Base-by-base conservation (phyloP, 2,797 vertebrate genomes). In the Brachymystax lenok region DNA sequence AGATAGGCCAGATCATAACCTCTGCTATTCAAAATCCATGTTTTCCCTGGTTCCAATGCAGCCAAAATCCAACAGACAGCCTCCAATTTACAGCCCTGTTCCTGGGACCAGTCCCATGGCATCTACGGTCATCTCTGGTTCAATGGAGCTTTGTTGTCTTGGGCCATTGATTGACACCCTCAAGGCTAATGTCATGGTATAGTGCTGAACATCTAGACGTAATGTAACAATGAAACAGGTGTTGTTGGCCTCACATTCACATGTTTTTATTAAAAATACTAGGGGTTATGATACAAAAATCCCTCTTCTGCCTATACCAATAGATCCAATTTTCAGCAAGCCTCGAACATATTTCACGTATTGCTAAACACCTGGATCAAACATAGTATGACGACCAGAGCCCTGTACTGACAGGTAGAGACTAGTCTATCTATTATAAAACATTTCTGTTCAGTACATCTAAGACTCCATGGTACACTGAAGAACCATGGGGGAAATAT, bases 1-100 rank as follows among this genome's bases (percentile, higher is more conserved):
- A 35, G 33, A 69, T 28, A 33, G 28, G 28, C 33, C 14, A 6
- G 27, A 17, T 17, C 64, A 16, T 30, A 16, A 28, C 5, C 75
- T 17, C 35, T 72, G 59, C 74, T 59, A 79, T 66, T 83, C 74
- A 75, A 69, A 69, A 90, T 82, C 79, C 83, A 72, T 30, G 80
- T 89, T 90, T 87, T 90, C 81, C 81, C 79, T 84, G 78, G 80
- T 69, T 87, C 82, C 86, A 88, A 76, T 88, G 86, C 83, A 87
- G 82, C 82, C 83, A 84, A 88, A 89, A 79, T 84, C 82, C 77
- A 89, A 82, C 30, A 61, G 30, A 40, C 28, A 73, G 19, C 54
- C 79, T 81, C 81, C 81, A 81, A 79, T 80, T 73, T 82, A 81
- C 84, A 79, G 51, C 68, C 72, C 70, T 69, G 80, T 84, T 75